Base-by-base conservation (phyloP, 2,797 vertebrate genomes). In the Leptodactylus fallax region DNA sequence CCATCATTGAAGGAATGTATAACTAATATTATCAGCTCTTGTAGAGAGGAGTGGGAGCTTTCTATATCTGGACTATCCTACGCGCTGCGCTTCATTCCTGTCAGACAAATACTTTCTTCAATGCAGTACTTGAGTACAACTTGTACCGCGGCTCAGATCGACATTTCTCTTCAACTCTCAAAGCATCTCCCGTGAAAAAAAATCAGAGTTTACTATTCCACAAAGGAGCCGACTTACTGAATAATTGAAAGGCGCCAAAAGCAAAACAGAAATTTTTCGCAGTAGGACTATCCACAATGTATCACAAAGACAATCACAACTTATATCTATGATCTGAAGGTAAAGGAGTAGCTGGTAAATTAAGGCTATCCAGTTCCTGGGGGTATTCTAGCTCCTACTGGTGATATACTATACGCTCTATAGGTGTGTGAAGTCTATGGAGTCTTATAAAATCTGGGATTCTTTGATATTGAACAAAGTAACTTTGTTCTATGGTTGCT, bases 171-270 rank as follows among this genome's bases (percentile, higher is more conserved):
- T 61, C 55, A 76, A 60, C 55, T 49, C 55, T 74, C 69, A 55
- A 58, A 56, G 27, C 65, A 47, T 81, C 60, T 51, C 7, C 17
- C 45, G n/a, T 3, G 8, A 60, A 36, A 74, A 65, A 81, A 16
- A 45, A 84, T 84, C 82, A 60, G 81, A 71, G 67, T 84, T 84
- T 74, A 21, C 67, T 58, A 60, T 47, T 19, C 69, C 69, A 74
- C 87, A 76, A 79, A 81, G 47, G 77, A 85, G 56, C 53, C 47
- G 6, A 9, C 27, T 25, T 36, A 51, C 60, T 85, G 27, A 88
- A 88, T 88, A 80, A 88, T 85, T 85, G 65, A 88, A 69, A 85
- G 27, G 47, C 60, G 77, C 87, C 82, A 80, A 84, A 71, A 84
- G 87, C 87, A 72, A 85, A 63, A 87, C 17, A 87, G 58, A 67